Evolutionary conservation across 2,888 invertebrate genomes (phyloP).

Genomic region (Troides helena): DNA sequence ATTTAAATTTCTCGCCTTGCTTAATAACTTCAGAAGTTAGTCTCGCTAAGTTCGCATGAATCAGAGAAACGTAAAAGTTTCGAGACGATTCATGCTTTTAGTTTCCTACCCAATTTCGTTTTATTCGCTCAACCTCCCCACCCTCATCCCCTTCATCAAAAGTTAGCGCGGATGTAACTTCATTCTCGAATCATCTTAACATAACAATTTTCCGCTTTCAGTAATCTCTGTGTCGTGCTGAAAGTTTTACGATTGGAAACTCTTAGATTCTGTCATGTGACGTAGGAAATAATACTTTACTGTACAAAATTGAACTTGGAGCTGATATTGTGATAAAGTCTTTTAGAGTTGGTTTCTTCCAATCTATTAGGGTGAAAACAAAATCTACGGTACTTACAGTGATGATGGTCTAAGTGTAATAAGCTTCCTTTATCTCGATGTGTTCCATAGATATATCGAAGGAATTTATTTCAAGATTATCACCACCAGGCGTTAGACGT

Average conservation of each 20-base stretch:
- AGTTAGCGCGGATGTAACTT: slow-evolving; percentile 35
- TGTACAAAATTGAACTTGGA: no score
- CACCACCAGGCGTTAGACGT: no score
- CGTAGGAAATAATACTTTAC: no score
- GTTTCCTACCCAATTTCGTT: slow-evolving; percentile 33
- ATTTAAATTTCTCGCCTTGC: slow-evolving; percentile 17
- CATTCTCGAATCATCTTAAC: slow-evolving; percentile 15
- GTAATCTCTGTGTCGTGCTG: slow-evolving; percentile 4
- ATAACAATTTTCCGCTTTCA: slow-evolving; percentile 13
- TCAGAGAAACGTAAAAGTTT: slow-evolving; percentile 33
- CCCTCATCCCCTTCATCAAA: slow-evolving; percentile 35
- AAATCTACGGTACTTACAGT: no score
- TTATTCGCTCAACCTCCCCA: slow-evolving; percentile 7
- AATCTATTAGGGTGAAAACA: no score
- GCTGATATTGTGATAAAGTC: no score
- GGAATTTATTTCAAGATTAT: no score
- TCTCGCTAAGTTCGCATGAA: slow-evolving; percentile 21
- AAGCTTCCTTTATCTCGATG: no score
- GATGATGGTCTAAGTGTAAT: no score
- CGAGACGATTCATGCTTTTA: slow-evolving; percentile 34
- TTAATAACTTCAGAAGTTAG: slow-evolving; percentile 25
- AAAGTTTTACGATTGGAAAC: not conserved
- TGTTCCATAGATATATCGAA: no score
- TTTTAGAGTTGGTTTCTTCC: no score
- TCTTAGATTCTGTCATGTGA: not conserved